Conservation (phyloP, 2,113 vertebrate species). For the Ellobius talpinus region DNA sequence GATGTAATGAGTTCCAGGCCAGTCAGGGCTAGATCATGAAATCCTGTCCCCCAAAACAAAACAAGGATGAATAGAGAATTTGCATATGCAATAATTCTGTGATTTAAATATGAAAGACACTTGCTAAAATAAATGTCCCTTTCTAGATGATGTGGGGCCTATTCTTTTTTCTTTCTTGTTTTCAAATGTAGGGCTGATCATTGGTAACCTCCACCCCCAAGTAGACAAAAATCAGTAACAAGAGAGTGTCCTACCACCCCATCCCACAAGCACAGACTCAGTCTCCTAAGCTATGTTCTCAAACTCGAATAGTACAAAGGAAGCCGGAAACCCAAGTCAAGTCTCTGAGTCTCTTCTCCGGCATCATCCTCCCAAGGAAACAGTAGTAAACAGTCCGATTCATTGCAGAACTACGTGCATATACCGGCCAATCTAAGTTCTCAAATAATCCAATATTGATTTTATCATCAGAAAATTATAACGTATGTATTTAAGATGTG, state of each 20-base stretch:
- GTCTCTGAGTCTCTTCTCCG: not conserved
- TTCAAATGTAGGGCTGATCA: not conserved
- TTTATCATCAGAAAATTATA: conserved; percentile 70
- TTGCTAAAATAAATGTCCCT: too few species aligned
- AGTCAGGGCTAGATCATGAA: not conserved
- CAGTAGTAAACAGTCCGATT: conserved; percentile 52
- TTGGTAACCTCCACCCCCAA: not conserved
- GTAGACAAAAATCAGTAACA: conserved; percentile 7
- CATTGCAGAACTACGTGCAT: conserved; percentile 15
- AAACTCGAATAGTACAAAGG: not conserved
- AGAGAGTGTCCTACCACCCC: not conserved
- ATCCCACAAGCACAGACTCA: not conserved
- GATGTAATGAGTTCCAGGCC: not conserved
- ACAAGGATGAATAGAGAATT: not conserved
- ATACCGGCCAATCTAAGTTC: conserved; percentile 39
- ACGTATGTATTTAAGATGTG: conserved; percentile 49
- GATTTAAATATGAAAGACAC: not conserved
- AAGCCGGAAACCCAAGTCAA: not conserved
- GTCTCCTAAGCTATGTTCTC: not conserved
- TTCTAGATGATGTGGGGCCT: not conserved
- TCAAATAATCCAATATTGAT: conserved; percentile 65
- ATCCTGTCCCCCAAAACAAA: not conserved
- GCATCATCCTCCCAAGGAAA: not conserved
- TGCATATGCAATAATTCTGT: not conserved
- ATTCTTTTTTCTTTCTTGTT: conserved; percentile 8